Evolutionary conservation across 1,140 invertebrate genomes (phyloP).

Genomic region (Brachionus koreanus): DNA sequence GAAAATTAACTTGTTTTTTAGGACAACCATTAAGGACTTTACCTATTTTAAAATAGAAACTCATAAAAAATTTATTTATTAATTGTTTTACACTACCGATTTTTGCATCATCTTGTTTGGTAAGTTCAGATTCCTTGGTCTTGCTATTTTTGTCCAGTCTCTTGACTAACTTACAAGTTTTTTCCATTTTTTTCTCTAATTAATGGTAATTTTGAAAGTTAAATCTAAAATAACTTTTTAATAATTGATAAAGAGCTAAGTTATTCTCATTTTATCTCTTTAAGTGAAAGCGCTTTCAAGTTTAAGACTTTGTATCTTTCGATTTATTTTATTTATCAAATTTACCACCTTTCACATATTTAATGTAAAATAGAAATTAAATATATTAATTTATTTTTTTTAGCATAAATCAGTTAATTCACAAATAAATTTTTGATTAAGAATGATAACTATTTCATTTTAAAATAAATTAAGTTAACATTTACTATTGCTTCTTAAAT

Average conservation of each 20-base stretch:
- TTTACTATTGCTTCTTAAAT: neutral
- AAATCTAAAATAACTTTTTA: neutral
- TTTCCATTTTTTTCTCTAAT: neutral
- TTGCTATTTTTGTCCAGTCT: neutral
- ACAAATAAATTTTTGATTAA: neutral
- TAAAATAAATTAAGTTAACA: conserved; percentile 16
- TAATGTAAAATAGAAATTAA: neutral
- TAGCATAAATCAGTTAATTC: neutral
- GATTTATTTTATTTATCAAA: conserved; percentile 1
- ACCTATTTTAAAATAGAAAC: neutral
- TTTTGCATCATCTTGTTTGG: neutral
- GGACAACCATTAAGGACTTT: neutral
- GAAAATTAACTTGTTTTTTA: neutral
- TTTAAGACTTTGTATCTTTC: neutral
- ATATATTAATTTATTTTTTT: neutral
- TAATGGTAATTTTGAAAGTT: neutral
- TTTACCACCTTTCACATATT: conserved; percentile 2
- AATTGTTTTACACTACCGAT: neutral
- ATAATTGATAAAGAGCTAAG: neutral
- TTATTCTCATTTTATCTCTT: neutral
- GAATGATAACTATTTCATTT: neutral
- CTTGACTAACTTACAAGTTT: neutral
- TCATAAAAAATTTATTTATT: neutral
- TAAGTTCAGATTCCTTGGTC: neutral
- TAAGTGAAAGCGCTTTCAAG: neutral